A percentile compares a stretch with the other conserved stretches of the same genome.
These are phyloP conservation scores for Lordiphosa stackelbergi DNA, from an alignment of 1,140 invertebrate genomes.

Conservation along the genomic window DNA sequence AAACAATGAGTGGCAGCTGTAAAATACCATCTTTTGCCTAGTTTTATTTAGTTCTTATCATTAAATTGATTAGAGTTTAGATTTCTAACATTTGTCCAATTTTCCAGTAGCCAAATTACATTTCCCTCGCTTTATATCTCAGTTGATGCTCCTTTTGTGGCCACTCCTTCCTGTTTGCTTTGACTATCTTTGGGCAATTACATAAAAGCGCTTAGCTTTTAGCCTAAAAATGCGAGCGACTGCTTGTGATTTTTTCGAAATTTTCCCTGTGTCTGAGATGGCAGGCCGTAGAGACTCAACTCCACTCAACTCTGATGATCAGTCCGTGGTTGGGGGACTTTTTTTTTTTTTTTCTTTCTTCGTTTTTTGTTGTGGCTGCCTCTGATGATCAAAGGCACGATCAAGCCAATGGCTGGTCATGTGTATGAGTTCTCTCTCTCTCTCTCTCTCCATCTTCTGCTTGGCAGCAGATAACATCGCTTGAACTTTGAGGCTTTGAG, in stretches of 20 bases:
- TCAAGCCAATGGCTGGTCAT: constrained; percentile 43
- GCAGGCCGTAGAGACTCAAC: constrained; percentile 6
- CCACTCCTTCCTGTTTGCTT: constrained; percentile 3
- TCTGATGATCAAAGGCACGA: constrained; percentile 63
- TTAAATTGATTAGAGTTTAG: too few species aligned
- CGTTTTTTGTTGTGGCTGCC: constrained; percentile 17
- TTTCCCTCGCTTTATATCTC: not conserved
- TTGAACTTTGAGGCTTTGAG: constrained; percentile 49
- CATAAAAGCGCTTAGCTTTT: constrained; percentile 67
- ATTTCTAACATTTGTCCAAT: too few species aligned
- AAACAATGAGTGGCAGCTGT: too few species aligned
- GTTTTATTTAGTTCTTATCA: too few species aligned
- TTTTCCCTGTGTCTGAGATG: constrained; percentile 10
- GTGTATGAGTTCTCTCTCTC: constrained; percentile 24
- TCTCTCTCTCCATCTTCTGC: not conserved
- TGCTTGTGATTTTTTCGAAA: constrained; percentile 10
- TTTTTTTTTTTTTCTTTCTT: constrained; percentile 15
- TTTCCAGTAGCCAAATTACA: too few species aligned
- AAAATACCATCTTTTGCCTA: too few species aligned
- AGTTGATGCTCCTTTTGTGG: too few species aligned
- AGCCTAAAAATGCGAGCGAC: constrained; percentile 46
- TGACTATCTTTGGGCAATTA: constrained; percentile 63
- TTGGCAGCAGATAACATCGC: constrained; percentile 36
- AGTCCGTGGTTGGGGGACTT: not conserved
- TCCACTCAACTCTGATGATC: too few species aligned